These are phyloP conservation scores for Emydoidea blandingii DNA, from an alignment of 2,797 vertebrate genomes.

Conservation along the genomic window DNA sequence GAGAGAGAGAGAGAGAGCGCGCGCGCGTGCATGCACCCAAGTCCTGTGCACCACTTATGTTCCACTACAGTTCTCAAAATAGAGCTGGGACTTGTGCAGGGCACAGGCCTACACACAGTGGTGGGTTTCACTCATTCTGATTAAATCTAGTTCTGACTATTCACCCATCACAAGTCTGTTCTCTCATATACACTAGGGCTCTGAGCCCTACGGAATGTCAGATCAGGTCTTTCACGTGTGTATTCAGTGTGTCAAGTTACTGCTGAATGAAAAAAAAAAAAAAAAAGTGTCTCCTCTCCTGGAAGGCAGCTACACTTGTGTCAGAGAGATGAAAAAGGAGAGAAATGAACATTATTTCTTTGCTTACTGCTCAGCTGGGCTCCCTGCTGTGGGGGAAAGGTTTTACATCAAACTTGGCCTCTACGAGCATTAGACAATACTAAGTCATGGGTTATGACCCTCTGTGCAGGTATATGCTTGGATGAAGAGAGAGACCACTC, in stretches of 20 bases:
- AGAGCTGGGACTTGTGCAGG: not conserved
- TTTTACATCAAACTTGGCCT: not conserved
- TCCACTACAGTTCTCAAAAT: not conserved
- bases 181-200: rapidly evolving
- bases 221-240: not conserved
- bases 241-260: rapidly evolving
- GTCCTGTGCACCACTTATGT: not conserved
- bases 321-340: not conserved
- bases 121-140: not conserved
- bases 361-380: not conserved
- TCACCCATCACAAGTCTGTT: not conserved
- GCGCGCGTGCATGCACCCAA: not conserved
- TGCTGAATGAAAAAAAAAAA: not conserved
- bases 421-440: not conserved
- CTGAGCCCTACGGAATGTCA: rapidly evolving
- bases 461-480: rapidly evolving
- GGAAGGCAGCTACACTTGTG: not conserved
- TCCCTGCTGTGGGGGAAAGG: not conserved
- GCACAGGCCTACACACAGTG: too few species aligned
- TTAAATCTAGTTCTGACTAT: not conserved
- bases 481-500: not conserved
- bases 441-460: not conserved
- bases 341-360: not conserved
- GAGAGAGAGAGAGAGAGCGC: too few species aligned
- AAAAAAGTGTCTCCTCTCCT: not conserved